A percentile compares a stretch with the other conserved stretches of the same genome.
phyloP scores from a whole-genome alignment of 2,888 invertebrate species.

The Villa cingulata region DNA sequence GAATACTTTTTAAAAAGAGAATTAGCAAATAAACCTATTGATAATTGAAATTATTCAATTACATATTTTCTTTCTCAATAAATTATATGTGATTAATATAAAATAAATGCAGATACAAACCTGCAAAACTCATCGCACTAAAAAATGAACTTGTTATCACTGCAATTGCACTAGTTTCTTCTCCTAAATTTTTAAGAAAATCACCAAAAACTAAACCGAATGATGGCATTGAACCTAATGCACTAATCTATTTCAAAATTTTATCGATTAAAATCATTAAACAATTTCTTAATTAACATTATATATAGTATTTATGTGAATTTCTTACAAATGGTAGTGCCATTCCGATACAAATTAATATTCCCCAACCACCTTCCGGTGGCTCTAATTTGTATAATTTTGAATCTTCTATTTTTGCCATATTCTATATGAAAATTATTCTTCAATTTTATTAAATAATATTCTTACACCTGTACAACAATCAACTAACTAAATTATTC shows the following conservation, averaged over 20 bases:
- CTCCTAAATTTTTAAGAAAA: slow-evolving; percentile 50
- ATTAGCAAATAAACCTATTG: slow-evolving; percentile 51
- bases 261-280: neutral
- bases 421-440: no score
- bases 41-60: no score
- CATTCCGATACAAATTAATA: slow-evolving; percentile 57
- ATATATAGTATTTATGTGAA: neutral
- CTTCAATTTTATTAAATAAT: no score
- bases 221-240: slow-evolving; percentile 51
- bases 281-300: neutral
- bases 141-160: slow-evolving; percentile 54
- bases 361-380: slow-evolving; percentile 74
- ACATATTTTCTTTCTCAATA: no score
- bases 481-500: no score
- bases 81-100: neutral
- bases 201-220: slow-evolving; percentile 58
- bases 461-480: no score
- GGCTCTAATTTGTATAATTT: slow-evolving; percentile 24
- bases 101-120: slow-evolving; percentile 16
- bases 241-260: slow-evolving; percentile 53
- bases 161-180: slow-evolving; percentile 55
- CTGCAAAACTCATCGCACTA: slow-evolving; percentile 36
- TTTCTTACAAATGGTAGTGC: slow-evolving; percentile 61
- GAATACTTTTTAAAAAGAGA: slow-evolving; percentile 51
- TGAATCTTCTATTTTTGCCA: neutral